Evolutionary conservation across 2,888 invertebrate species (phyloP), one percentile per base, ranked within the genome.

Genomic region (Nycteola revayana): DNA sequence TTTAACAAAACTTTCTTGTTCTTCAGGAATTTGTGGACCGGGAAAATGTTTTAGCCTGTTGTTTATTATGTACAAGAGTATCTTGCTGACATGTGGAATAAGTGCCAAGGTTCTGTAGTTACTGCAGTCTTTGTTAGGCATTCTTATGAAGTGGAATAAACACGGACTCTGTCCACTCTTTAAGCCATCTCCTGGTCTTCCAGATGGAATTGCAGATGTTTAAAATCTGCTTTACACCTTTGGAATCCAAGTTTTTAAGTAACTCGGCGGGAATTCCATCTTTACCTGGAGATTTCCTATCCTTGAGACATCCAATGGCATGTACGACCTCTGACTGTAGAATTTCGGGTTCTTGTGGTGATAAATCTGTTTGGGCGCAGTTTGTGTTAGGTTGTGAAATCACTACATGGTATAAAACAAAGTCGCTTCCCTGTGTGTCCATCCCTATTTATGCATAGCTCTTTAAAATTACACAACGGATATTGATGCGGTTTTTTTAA

Each of bases 71-170:
- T 29, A 32, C 24, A 24, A 10, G 10, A 24, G 24, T 1, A 24
- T 24, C 21, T 42, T 42, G 9, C 37, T 34, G 3, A 36, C 32
- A n/a, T 38, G 38, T 2, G 39, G 20, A 7, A 40, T 47, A 1
- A 42, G 31, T 1, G 42, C 36, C 1, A 52, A 33, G 1, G 43
- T 33, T 1, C 44, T 25, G 25, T 42, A 52, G 28, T 46, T 44
- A 14, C 25, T 31, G 27, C 45, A 44, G 5, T 31, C 32, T 10
- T 35, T 49, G 2, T 42, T 50, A 46, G 6, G 42, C 43, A 14
- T 50, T 44, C 25, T 47, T 50, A 9, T 50, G 47, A 1, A 47
- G 25, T 0, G 50, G 44, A n/a, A 36, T 20, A 10, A 49, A 32
- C 1, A 37, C 22, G 0, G 53, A 32, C 6, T 40, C 28, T 3